Percentiles rank a stretch among this genome's conserved stretches.
Evolutionary conservation across 2,888 invertebrate genomes (phyloP).

Genomic region (Pyrgus malvae): DNA sequence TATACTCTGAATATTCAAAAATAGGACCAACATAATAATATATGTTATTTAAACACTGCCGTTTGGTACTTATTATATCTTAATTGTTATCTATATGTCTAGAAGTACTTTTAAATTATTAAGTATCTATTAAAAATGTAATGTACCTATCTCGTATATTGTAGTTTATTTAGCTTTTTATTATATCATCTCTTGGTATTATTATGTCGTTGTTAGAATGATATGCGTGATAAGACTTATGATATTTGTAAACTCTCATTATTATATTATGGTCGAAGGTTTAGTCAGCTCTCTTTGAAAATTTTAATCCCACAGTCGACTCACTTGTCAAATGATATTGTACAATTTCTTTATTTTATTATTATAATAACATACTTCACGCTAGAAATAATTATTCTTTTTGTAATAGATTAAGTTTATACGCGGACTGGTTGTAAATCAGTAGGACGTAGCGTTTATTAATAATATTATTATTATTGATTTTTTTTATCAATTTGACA

Average conservation of each 20-base stretch:
- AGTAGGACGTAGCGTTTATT: conserved; percentile 48
- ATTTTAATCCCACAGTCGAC: conserved; percentile 1
- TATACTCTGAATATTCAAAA: no score
- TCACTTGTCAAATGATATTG: conserved; percentile 45
- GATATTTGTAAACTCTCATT: no score
- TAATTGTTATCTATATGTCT: no score
- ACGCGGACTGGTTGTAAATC: conserved; percentile 67
- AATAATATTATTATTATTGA: conserved; percentile 37
- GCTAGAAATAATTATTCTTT: conserved; percentile 64
- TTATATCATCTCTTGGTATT: neutral
- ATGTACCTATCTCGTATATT: no score
- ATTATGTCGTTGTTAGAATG: neutral
- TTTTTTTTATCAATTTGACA: conserved; percentile 60
- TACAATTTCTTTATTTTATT: conserved; percentile 55
- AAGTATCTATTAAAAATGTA: no score
- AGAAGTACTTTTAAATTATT: no score
- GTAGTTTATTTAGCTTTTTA: neutral
- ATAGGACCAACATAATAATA: neutral
- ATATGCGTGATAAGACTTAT: no score
- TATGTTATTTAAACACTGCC: neutral
- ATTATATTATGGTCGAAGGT: neutral
- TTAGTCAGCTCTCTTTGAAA: conserved; percentile 10
- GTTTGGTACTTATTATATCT: neutral
- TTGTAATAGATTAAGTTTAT: conserved; percentile 65
- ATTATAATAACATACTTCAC: conserved; percentile 60